Percentiles rank a stretch among this genome's conserved stretches.
phyloP scores from a whole-genome alignment of 2,888 invertebrate genomes.

The Eledone cirrhosa region DNA sequence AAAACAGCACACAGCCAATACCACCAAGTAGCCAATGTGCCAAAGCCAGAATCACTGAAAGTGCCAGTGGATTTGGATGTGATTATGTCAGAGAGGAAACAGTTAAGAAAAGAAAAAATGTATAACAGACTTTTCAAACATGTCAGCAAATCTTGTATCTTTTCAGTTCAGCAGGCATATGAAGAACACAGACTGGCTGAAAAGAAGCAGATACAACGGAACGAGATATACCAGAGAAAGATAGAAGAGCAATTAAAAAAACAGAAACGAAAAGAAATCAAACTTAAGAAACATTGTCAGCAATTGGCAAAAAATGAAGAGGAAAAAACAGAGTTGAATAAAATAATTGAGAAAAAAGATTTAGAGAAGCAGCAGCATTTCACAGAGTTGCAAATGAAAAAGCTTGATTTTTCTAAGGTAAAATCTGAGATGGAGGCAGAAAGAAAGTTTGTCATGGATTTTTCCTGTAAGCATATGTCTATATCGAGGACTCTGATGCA shows the following conservation, averaged over 20 bases:
- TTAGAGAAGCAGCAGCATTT: too few species aligned
- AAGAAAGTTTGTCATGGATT: too few species aligned
- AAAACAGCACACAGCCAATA: slow-evolving; percentile 58
- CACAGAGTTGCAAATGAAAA: too few species aligned
- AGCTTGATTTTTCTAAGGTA: too few species aligned
- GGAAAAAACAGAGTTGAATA: too few species aligned
- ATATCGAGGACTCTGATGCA: too few species aligned
- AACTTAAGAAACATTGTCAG: too few species aligned
- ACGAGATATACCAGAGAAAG: not conserved
- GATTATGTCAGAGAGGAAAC: too few species aligned
- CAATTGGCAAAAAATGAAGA: too few species aligned
- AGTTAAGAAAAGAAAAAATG: slow-evolving; percentile 47
- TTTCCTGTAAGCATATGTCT: too few species aligned
- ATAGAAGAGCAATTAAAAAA: not conserved
- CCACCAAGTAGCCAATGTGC: slow-evolving; percentile 39
- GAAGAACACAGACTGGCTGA: slow-evolving; percentile 29
- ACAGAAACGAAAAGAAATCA: not conserved
- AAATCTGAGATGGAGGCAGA: too few species aligned
- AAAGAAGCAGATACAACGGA: not conserved
- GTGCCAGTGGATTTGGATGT: slow-evolving; percentile 33
- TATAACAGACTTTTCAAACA: slow-evolving; percentile 59
- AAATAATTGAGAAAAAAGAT: too few species aligned
- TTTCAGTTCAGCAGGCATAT: slow-evolving; percentile 65
- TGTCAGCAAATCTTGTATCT: slow-evolving; percentile 62
- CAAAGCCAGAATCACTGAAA: slow-evolving; percentile 33